Evolutionary conservation across 2,113 vertebrate genomes (phyloP), one percentile per base, ranked within the genome.

Genomic region (Phyllostomus hastatus): DNA sequence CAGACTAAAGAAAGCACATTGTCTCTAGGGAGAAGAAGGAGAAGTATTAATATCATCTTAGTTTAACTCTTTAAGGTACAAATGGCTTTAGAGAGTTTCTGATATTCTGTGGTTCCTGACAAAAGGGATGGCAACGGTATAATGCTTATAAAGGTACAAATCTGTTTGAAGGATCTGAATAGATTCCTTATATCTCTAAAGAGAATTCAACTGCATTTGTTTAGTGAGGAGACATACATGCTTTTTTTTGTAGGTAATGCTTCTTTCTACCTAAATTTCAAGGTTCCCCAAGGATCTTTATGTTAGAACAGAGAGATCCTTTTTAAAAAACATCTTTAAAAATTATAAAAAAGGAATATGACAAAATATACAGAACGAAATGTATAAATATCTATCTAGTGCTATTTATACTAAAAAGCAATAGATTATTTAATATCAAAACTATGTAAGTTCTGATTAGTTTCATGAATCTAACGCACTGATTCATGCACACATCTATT

Each of bases 101-200:
- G 75, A 91, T 69, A 64, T n/a, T 95, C 33, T 12, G 0, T 70
- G 12, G 5, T 31, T 33, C 80, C 73, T 50, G 15, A 87, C n/a
- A 57, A 46, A 88, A 78, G 8, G 1, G 22, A 7, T 81, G 8
- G 15, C 14, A n/a, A 54, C 81, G 76, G 38, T 61, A 41, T 28
- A 90, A 61, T 0, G 6, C 26, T 81, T 57, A 57, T 35, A 84
- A 88, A 78, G 17, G 22, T 38, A 73, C 73, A 97, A 92, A 48
- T 95, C 64, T 88, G 10, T 80, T 66, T 82, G 33, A 82, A 93
- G 31, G 35, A 48, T 2, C 14, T 93, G 38, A 90, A 81, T 38
- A 84, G 26, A 10, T 94, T 79, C 11, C 16, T 79, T 66, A 91
- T 59, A 81, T 90, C 59, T 91, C 88, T 89, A 80, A 96, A 91